A percentile compares a stretch with the other conserved stretches of the same genome.
phyloP scores from a whole-genome alignment of 2,113 vertebrate genomes.

The Apodemus sylvaticus region DNA sequence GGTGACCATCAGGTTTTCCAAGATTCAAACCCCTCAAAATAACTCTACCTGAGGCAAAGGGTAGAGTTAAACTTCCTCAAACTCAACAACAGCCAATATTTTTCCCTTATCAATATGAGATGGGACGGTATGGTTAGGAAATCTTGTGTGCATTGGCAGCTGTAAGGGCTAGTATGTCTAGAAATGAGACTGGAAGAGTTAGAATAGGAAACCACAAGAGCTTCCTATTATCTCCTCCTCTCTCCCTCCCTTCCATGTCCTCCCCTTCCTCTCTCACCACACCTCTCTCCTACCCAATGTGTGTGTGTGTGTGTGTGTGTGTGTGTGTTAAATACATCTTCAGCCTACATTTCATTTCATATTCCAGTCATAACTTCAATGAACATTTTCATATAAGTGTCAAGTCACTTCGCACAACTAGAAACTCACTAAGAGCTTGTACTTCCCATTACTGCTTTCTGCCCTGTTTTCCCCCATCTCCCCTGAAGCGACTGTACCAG shows the following conservation, averaged over 20 bases:
- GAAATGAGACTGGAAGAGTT: background rate
- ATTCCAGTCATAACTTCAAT: background rate
- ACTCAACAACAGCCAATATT: background rate
- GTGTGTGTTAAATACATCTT: background rate
- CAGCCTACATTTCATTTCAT: background rate
- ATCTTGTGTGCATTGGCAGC: background rate
- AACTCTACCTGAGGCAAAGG: background rate
- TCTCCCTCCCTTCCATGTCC: background rate
- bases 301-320: too few species aligned
- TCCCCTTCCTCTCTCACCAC: too few species aligned
- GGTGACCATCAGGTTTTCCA: background rate
- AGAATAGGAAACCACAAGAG: background rate
- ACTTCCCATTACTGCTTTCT: background rate
- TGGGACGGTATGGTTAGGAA: background rate
- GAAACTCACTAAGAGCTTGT: background rate
- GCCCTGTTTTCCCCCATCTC: background rate
- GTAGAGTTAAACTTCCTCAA: background rate
- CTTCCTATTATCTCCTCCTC: background rate
- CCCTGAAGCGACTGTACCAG: background rate
- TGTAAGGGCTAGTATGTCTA: accelerated
- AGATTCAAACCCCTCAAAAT: background rate
- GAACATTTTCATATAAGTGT: background rate
- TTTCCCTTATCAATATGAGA: background rate
- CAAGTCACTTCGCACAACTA: background rate
- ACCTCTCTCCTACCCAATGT: background rate